phyloP scores from a whole-genome alignment of 2,888 invertebrate genomes.

The Meliscaeva auricollis region DNA sequence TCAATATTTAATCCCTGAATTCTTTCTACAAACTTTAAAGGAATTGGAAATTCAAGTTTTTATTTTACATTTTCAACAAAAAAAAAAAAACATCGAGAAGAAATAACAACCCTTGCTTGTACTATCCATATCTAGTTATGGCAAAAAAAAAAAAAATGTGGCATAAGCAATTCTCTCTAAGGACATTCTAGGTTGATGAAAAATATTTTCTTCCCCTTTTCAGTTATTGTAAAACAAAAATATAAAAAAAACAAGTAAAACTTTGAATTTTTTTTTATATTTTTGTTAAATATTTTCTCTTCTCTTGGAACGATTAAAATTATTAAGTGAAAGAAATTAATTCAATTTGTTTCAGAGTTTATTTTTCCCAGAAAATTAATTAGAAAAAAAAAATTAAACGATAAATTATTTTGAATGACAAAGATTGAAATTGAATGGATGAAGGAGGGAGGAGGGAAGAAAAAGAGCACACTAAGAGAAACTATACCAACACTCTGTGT shows the following conservation, averaged over 20 bases:
- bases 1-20: constrained; percentile 60
- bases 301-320: constrained; percentile 56
- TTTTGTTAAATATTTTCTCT: background rate
- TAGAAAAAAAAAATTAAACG: constrained; percentile 33
- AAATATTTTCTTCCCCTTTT: constrained; percentile 40
- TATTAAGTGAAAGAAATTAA: constrained; percentile 70
- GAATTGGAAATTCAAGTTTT: constrained; percentile 52
- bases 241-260: constrained; percentile 4
- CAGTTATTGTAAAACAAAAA: background rate
- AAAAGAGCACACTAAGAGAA: too few species aligned
- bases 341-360: constrained; percentile 65
- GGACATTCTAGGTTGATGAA: constrained; percentile 70
- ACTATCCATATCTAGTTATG: constrained; percentile 41
- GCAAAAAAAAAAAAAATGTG: constrained; percentile 54
- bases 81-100: too few species aligned
- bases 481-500: background rate
- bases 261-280: background rate
- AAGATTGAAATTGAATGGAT: constrained; percentile 47
- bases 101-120: constrained; percentile 38
- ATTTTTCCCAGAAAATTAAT: constrained; percentile 62
- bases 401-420: constrained; percentile 56
- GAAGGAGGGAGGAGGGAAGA: constrained; percentile 1
- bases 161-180: constrained; percentile 53
- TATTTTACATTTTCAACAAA: constrained; percentile 52
- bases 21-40: constrained; percentile 59